Evolutionary conservation across 1,140 invertebrate genomes (phyloP), one percentile per base, ranked within the genome.

Genomic region (Tyrophagus putrescentiae): DNA sequence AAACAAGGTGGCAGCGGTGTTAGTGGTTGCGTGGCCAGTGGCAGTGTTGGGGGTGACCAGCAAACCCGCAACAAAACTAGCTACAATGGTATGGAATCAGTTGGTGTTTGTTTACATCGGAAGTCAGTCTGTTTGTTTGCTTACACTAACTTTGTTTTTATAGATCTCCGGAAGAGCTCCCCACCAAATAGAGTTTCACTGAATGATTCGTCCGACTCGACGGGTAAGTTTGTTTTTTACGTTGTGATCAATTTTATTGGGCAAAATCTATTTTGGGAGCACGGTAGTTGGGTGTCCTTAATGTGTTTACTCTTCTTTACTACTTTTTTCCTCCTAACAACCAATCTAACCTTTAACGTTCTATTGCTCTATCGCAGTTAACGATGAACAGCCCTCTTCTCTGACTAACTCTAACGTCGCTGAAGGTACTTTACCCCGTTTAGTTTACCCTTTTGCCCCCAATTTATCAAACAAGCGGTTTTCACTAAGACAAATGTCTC

Each of bases 121-220:
- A 42, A 42, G 41, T 42, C 25, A 42, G 32, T 33, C 21, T n/a
- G 34, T 53, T 54, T 54, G n/a, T 34, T 54, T 13, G 6, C 32
- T 32, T 31, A n/a, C 4, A 18, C 39, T 2, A 31, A 54, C n/a
- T 3, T 13, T 13, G 11, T 54, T 54, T 2, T 1, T 2, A 11
- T 54, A 31, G 13, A 27, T 54, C 52, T 1, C 1, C 18, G 2
- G 2, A 54, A 54, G 39, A 3, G 39, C 32, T 31, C 28, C n/a
- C 52, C 9, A 18, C 52, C n/a, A 31, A 31, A 31, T 13, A n/a
- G 25, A 32, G 25, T 27, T 21, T 54, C 52, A 32, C 28, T 54
- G 9, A 54, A 54, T 33, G 52, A 54, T 54, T 54, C 52, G 39
- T 54, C 52, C 21, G 52, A 54, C 39, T 54, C 52, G 39, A 54